A percentile compares a stretch with the other conserved stretches of the same genome.
These are phyloP conservation scores for Haplochromis vanheusdeni DNA, from an alignment of 2,113 vertebrate genomes.

Conservation along the genomic window DNA sequence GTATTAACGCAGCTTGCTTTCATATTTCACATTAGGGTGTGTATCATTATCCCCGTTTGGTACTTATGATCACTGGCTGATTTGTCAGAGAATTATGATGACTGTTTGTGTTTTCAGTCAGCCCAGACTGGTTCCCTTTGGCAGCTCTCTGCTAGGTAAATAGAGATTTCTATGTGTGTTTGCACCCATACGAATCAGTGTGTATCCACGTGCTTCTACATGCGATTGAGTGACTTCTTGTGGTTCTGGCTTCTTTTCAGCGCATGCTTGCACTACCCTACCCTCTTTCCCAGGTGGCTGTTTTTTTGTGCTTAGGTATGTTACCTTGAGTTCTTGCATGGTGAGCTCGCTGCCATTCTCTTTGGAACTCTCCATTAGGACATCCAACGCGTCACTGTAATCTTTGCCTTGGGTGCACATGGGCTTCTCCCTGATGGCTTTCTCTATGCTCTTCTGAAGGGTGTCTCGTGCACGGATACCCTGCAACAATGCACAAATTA, in stretches of 20 bases:
- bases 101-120: neutral
- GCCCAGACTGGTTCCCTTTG: neutral
- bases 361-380: slow-evolving; percentile 91
- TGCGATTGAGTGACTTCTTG: neutral
- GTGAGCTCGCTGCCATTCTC: slow-evolving; percentile 91
- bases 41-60: neutral
- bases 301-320: neutral
- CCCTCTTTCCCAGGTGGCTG: neutral
- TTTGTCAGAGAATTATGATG: neutral
- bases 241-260: neutral
- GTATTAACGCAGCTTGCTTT: neutral
- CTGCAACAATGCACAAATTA: slow-evolving; percentile 50
- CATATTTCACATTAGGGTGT: neutral
- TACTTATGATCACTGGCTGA: neutral
- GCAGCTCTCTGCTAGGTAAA: neutral
- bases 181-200: neutral
- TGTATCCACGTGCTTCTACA: neutral
- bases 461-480: slow-evolving; percentile 90
- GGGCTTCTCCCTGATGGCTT: slow-evolving; percentile 92
- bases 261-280: neutral
- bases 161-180: neutral
- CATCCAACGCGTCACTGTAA: slow-evolving; percentile 87
- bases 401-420: slow-evolving; percentile 88
- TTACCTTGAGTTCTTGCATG: slow-evolving; percentile 98
- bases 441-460: slow-evolving; percentile 88